Evolutionary conservation across 2,888 invertebrate species (phyloP), one percentile per base, ranked within the genome.

Genomic region (Diloba caeruleocephala): DNA sequence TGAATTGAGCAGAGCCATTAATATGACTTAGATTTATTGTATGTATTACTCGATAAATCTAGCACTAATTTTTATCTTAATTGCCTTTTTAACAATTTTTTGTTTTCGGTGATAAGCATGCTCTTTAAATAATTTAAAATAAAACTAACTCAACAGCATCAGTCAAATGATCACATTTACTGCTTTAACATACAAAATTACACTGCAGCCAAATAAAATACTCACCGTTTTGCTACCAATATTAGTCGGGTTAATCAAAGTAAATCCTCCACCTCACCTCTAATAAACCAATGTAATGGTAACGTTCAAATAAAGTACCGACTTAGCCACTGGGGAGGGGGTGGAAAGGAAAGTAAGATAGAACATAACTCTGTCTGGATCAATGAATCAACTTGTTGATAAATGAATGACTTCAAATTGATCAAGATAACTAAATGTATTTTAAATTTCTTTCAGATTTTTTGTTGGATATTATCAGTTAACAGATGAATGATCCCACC

Each of bases 221-320:
- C 25, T 19, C 14, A 9, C 3, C 2, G 0, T 12, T 41, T 50
- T 17, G 10, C 14, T 29, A 13, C 13, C 9, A 45, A 23, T 56
- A 59, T 52, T 48, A 63, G 55, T 37, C 46, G 59, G 42, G 55
- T 65, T 61, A 74, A 72, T 73, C 63, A 58, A 67, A 63, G 45
- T 51, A 61, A 61, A 69, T 61, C 57, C 51, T 43, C 58, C 29
- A 49, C 60, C 60, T 52, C 44, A 52, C 64, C 51, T 52, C 62
- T 48, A 59, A 66, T 66, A 71, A 72, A 71, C 64, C 62, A 68
- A 60, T 61, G 51, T 73, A 69, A 65, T 54, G 50, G 49, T 63
- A 68, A 69, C 57, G 56, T 70, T 62, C 59, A 67, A 69, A 74
- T 75, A 76, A 76, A 78, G 68, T 65, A 52, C 58, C 56, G 63